Evolutionary conservation across 23 tunicate genomes (phyloP), one percentile per base, ranked within the genome.

Genomic region (Trididemnum miniatum): DNA sequence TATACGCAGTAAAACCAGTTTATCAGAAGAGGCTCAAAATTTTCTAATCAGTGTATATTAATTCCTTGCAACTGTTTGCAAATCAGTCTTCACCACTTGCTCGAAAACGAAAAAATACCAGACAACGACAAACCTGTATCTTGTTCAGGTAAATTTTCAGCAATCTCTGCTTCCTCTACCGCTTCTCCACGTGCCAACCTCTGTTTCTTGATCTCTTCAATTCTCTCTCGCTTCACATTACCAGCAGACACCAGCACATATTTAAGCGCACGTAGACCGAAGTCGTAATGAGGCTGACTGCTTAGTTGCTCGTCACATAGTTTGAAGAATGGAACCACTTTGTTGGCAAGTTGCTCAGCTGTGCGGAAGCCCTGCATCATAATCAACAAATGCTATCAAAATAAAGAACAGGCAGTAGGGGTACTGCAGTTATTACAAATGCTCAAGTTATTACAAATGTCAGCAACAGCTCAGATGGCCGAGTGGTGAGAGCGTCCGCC

Each of bases 171-270:
- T 63, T 96, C 97, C n/a, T 91, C 86, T 44, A 91, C 94, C 3
- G 71, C 33, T 35, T 87, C 97, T 4, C 89, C 94, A 26, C 85
- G 60, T 26, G 85, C 94, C 15, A 36, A 57, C 64, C 87, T 88
- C 1, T 64, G 82, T 35, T 79, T 57, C 78, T 84, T 96, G 64
- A 96, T 80, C 2, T 59, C 73, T 39, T 87, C 90, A 31, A 96
- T 96, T 34, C 92, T 72, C 32, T 76, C 96, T 59, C 99, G 65
- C 79, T 96, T 96, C 39, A 96, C 99, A 71, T 90, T 90, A 34
- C 99, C 99, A 71, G 99, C 99, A 24, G 97, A 87, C 51, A 92
- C 94, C 39, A 96, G 78, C n/a, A 96, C 99, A 52, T 88, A 87
- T 75, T 96, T 96, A 31, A 96, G 84, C 18, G 99, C 99, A 15